phyloP scores from a whole-genome alignment of 2,797 vertebrate genomes.

The Psittacula derbiana region DNA sequence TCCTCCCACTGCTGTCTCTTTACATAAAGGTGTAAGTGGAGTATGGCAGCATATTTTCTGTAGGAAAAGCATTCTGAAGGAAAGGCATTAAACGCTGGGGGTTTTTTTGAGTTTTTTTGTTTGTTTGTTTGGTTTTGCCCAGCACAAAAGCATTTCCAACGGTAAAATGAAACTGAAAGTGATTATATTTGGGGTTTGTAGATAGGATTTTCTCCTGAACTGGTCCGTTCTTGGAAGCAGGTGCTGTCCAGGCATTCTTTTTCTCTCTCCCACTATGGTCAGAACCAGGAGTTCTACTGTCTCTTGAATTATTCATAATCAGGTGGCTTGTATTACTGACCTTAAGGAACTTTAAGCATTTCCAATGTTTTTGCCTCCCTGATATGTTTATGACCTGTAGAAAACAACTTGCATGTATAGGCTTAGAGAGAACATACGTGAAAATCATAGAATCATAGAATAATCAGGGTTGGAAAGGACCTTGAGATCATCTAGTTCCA shows the following conservation, averaged over 20 bases:
- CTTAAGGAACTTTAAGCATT: too few relatives aligned
- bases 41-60: background rate
- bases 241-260: too few relatives aligned
- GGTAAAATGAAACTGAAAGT: too few relatives aligned
- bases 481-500: background rate
- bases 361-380: background rate
- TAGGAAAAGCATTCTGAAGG: background rate
- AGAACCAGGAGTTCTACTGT: too few relatives aligned
- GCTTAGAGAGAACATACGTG: background rate
- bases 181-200: too few relatives aligned
- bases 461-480: background rate
- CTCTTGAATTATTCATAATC: too few relatives aligned
- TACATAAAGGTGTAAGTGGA: background rate
- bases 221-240: too few relatives aligned
- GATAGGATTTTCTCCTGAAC: too few relatives aligned
- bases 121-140: background rate
- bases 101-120: too few relatives aligned
- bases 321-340: too few relatives aligned
- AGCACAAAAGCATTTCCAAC: background rate
- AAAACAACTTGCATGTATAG: accelerated
- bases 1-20: background rate
- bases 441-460: background rate
- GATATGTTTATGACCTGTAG: background rate
- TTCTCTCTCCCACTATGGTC: too few relatives aligned
- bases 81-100: background rate